Evolutionary conservation across 2,888 invertebrate genomes (phyloP).

Genomic region (Andrena camellia): DNA sequence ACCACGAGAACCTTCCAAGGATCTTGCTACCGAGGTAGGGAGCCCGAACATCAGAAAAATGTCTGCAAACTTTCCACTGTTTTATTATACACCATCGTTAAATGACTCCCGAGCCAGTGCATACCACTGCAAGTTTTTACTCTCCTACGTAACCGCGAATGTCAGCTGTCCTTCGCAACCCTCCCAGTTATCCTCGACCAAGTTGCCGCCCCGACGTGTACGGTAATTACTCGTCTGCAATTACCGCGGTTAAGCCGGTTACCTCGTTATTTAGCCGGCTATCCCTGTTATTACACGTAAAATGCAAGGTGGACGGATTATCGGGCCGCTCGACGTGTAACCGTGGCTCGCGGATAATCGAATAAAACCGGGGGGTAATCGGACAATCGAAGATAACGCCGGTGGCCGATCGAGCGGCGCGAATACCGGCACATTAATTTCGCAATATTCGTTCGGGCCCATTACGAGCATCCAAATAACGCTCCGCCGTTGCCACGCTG

Average conservation of each 20-base stretch:
- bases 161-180: background rate
- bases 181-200: background rate
- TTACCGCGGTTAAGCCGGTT: constrained; percentile 33
- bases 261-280: constrained; percentile 30
- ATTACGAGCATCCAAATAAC: constrained; percentile 1
- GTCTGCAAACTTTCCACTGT: background rate
- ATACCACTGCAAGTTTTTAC: background rate
- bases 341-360: constrained; percentile 24
- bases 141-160: background rate
- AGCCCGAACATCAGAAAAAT: too few species aligned
- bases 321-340: constrained; percentile 4
- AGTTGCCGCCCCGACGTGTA: background rate
- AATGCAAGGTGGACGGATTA: constrained; percentile 49
- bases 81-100: background rate
- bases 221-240: constrained; percentile 24
- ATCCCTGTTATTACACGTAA: constrained; percentile 42
- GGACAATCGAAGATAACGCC: constrained; percentile 50
- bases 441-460: constrained; percentile 26
- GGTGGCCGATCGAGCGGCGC: constrained; percentile 2
- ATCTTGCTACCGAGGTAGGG: too few species aligned
- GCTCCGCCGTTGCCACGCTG: background rate
- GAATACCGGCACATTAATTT: constrained; percentile 35
- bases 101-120: background rate
- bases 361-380: constrained; percentile 47
- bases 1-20: too few species aligned